Evolutionary conservation across 2,888 invertebrate genomes (phyloP), one percentile per base, ranked within the genome.

Genomic region (Drosophila pseudotakahashii): DNA sequence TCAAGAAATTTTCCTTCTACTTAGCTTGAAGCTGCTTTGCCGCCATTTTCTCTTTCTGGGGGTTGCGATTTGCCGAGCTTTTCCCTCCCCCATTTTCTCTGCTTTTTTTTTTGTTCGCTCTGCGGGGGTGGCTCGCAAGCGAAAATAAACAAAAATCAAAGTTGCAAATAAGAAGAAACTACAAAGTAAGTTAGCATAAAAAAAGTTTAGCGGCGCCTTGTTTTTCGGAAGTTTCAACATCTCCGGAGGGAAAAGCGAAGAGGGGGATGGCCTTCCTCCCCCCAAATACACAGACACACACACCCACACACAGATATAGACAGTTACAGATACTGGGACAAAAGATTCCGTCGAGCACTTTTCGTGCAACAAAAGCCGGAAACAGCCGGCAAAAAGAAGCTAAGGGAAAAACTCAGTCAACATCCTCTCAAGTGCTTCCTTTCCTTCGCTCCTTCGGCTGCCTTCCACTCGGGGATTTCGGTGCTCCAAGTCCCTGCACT

Each of bases 141-240:
- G 88, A 89, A 90, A 90, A 90, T 89, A 91, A 90, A 90, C 91
- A 90, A 87, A 90, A 90, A 90, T 90, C 90, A 90, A 91, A 90
- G 90, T 90, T 90, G 85, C 89, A 88, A 90, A 90, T 89, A 89
- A 88, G 86, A 84, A 87, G 84, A 84, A 85, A 85, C 89, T 85
- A 85, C 85, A 85, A 89, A 85, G 85, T 89, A 89, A 85, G 85
- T 89, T 85, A 85, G 81, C 85, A 85, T 81, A 85, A 89, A 88
- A 69, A 87, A 83, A 83, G 84, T 83, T 88, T 73, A 63, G 71
- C 80, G 87, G 78, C 88, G 83, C 83, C 89, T 87, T 83, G 87
- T 83, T 83, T 83, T 82, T 82, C 75, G 72, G 30, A 88, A 86
- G 88, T 86, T 82, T 82, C 50, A 54, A 54, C 53, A 70, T 67